Evolutionary conservation across 2,888 invertebrate genomes (phyloP), one percentile per base, ranked within the genome.

Genomic region (Drosophila koepferae): DNA sequence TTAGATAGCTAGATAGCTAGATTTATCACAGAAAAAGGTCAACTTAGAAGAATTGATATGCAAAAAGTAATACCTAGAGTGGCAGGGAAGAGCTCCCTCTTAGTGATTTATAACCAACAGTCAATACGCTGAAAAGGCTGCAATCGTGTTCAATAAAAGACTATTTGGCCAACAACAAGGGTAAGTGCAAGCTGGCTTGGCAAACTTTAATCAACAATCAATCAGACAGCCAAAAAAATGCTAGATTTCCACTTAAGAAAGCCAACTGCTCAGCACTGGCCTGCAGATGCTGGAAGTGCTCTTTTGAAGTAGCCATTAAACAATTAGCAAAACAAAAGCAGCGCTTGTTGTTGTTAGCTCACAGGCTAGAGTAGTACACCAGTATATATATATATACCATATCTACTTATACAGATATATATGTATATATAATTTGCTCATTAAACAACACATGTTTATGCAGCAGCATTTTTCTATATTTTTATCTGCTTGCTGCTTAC

Each of bases 401-500:
- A 28, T 16, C 28, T 48, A 46, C 23, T 23, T 46, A 46, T 46
- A 46, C 3, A 28, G 16, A 40, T 6, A 54, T 36, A 54, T 23
- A 54, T 18, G n/a, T 1, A 23, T 43, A 34, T 43, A 36, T 28
- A 28, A 79, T 68, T 72, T 60, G 63, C 66, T 71, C 78, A 71
- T 68, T 74, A 63, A 75, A 61, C 61, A 68, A 74, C 72, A 80
- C 66, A 75, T 75, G 76, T 75, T 64, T 72, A 61, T 63, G 72
- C 64, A 58, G 40, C 59, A 59, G 66, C 40, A 74, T 63, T 69
- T 69, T 77, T 66, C 63, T 72, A 63, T 63, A 48, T 53, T 62
- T 66, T 61, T 65, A 53, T 69, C 61, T 56, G 43, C 55, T 10
- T 16, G 46, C 23, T 59, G 53, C 43, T 43, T 55, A 18, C 41